phyloP scores from a whole-genome alignment of 2,797 vertebrate genomes.

The Apogon talboti region DNA sequence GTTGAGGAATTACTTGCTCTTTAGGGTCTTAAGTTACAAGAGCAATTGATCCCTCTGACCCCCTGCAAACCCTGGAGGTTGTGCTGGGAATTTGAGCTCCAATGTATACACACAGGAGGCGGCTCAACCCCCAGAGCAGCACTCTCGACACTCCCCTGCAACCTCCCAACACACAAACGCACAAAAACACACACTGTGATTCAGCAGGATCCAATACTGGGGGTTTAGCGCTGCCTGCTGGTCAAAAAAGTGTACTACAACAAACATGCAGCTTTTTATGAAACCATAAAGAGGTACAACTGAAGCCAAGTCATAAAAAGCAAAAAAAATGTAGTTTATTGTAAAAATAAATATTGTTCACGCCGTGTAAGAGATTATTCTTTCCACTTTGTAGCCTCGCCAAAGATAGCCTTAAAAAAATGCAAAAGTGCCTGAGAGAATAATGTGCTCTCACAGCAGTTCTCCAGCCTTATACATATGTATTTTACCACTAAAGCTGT shows the following conservation, averaged over 20 bases:
- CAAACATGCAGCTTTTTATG: not conserved
- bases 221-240: constrained; percentile 75
- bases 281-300: constrained; percentile 23
- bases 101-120: constrained; percentile 91
- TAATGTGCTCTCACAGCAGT: constrained; percentile 9
- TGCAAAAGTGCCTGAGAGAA: constrained; percentile 17
- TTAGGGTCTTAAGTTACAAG: constrained; percentile 93
- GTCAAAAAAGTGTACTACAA: constrained; percentile 32
- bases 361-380: constrained; percentile 34
- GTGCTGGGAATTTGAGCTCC: constrained; percentile 92
- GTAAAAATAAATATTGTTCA: constrained; percentile 41
- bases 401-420: constrained; percentile 2
- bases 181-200: constrained; percentile 26
- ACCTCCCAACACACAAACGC: constrained; percentile 22
- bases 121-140: constrained; percentile 84
- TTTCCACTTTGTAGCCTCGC: constrained; percentile 31
- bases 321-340: constrained; percentile 42
- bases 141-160: constrained; percentile 64
- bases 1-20: constrained; percentile 95
- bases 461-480: constrained; percentile 15
- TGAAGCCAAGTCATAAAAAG: constrained; percentile 35
- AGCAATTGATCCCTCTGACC: constrained; percentile 98
- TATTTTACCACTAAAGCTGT: not conserved
- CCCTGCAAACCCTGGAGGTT: constrained; percentile 90
- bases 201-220: constrained; percentile 34